Base-by-base conservation (phyloP, 64 coral and sea anemone species). In the Montipora cactus region DNA sequence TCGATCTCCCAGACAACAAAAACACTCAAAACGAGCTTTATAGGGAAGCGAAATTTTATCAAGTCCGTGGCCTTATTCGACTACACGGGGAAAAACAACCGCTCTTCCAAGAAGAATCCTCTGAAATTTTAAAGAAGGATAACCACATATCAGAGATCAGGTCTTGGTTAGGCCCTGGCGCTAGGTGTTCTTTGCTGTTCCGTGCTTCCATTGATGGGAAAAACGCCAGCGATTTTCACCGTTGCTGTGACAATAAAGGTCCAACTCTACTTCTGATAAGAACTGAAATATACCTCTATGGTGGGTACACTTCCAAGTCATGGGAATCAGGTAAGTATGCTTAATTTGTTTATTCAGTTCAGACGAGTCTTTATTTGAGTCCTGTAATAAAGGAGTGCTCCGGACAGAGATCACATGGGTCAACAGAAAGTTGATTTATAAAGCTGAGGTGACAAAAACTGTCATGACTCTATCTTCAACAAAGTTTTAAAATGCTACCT, bases 41-140 rank as follows among this genome's bases (percentile, higher is more conserved):
- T 21, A 14, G 19, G 18, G 92, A 94, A 53, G 92, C 92, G 8
- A 87, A 50, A 11, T 94, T 94, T 81, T 94, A 89, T 81, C 92
- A 94, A 81, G 10, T 93, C 15, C 57, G 55, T 20, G 91, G 84
- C 5, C 68, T 93, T 47, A 52, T 87, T 13, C 4, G 6, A 22
- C 15, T 57, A 45, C 53, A 70, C 46, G 14, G 59, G 49, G 21
- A 44, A 48, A 15, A 6, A 50, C 53, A 57, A 1, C 37, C 37
- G 1, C 37, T 68, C 22, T 37, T 37, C 37, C 37, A 37, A 37
- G 37, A 0, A 37, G 23, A 75, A 47, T 1, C 0, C 46, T 25
- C 23, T 37, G 25, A 44, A 9, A 73, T 91, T n/a, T 72, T 73
- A 49, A 81, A 20, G 58, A 18, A 64, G 13, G 57, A 83, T 62